Evolutionary conservation across 1,140 invertebrate genomes (phyloP).

Genomic region (Lanistes nyassanus): DNA sequence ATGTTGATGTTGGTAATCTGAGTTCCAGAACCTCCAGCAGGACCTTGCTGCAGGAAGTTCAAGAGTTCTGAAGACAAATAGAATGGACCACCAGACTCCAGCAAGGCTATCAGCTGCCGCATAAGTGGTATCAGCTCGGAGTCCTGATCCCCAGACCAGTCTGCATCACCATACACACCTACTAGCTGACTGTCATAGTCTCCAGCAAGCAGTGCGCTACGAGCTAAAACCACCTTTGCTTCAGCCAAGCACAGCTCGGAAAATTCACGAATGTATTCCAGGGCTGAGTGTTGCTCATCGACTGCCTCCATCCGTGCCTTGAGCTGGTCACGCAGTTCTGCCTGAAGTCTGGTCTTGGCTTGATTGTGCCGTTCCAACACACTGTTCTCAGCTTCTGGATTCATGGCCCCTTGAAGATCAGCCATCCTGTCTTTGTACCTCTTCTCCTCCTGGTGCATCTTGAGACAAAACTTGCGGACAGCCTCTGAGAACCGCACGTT

Average conservation of each 20-base stretch:
- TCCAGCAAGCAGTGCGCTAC: conserved; percentile 51
- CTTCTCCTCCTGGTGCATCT: conserved; percentile 59
- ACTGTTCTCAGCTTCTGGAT: conserved; percentile 58
- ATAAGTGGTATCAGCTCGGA: conserved; percentile 61
- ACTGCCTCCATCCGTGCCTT: conserved; percentile 49
- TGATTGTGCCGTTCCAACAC: conserved; percentile 56
- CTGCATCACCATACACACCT: conserved; percentile 60
- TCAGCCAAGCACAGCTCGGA: conserved; percentile 56
- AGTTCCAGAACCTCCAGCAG: conserved; percentile 30
- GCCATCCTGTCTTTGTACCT: conserved; percentile 56
- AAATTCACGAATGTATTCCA: conserved; percentile 57
- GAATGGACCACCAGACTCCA: conserved; percentile 62
- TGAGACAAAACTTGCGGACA: conserved; percentile 54
- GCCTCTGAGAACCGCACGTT: conserved; percentile 57
- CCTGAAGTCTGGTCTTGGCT: conserved; percentile 53
- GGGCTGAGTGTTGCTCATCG: conserved; percentile 55
- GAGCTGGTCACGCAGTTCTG: conserved; percentile 58
- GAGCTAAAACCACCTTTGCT: conserved; percentile 54
- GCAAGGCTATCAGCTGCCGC: conserved; percentile 60
- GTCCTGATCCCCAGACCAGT: conserved; percentile 39
- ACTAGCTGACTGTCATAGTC: conserved; percentile 56
- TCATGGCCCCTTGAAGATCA: conserved; percentile 58
- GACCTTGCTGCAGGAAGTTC: conserved; percentile 48
- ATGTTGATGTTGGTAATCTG: conserved; percentile 49
- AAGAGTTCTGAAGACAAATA: conserved; percentile 54